Evolutionary conservation across 2,888 invertebrate genomes (phyloP).

Genomic region (Agonopterix alstromeriana): DNA sequence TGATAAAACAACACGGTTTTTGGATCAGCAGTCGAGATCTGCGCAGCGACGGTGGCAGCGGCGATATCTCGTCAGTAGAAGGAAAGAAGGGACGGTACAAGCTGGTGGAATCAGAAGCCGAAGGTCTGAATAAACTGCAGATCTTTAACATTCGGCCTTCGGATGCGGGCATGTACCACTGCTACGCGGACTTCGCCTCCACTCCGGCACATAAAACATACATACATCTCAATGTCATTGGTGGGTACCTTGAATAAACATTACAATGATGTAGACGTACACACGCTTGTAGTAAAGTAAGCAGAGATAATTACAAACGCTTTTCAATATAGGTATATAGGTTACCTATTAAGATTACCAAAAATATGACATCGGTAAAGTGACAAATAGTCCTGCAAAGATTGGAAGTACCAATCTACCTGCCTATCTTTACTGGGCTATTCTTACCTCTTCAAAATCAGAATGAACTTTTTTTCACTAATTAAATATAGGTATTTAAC

Average conservation of each 20-base stretch:
- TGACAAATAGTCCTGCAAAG: no score
- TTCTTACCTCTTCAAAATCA: no score
- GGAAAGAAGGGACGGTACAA: slow-evolving; percentile 31
- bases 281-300: no score
- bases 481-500: no score
- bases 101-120: slow-evolving; percentile 35
- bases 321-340: no score
- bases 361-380: no score
- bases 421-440: no score
- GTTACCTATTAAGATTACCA: no score
- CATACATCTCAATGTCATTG: slow-evolving; percentile 47
- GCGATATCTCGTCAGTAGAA: slow-evolving; percentile 19
- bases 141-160: slow-evolving; percentile 37
- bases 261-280: no score
- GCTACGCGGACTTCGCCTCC: slow-evolving; percentile 53
- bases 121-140: slow-evolving; percentile 38
- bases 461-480: no score
- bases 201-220: slow-evolving; percentile 56
- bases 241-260: slow-evolving; percentile 23
- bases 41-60: slow-evolving; percentile 32
- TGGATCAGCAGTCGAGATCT: slow-evolving; percentile 62
- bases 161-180: slow-evolving; percentile 56
- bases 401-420: no score
- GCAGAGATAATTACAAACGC: no score
- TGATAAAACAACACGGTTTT: slow-evolving; percentile 11